Percentiles rank a stretch among this genome's conserved stretches.
Conservation (phyloP, 2,113 vertebrate genomes). For the Scomber japonicus region DNA sequence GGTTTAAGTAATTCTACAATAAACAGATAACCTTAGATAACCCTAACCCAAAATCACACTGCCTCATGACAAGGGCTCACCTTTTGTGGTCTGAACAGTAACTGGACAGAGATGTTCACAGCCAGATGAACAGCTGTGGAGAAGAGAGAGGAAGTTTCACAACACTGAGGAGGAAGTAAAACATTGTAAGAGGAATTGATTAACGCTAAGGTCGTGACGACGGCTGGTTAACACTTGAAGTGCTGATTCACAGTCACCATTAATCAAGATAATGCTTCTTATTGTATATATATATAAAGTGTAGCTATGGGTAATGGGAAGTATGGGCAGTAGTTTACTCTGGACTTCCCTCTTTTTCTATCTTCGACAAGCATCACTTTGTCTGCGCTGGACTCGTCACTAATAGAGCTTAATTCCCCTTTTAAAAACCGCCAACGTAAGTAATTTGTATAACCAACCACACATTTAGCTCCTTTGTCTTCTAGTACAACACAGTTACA, state of each 20-base stretch:
- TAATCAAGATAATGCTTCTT: too few species aligned
- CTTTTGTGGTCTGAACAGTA: neutral
- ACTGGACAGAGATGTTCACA: constrained; percentile 36
- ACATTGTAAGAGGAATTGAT: constrained; percentile 63
- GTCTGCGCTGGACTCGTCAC: neutral
- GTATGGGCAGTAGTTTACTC: neutral
- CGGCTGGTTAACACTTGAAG: neutral
- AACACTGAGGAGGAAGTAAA: constrained; percentile 59
- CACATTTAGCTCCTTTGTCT: neutral
- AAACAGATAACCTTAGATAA: neutral
- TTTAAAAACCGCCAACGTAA: neutral
- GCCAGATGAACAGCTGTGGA: constrained; percentile 60
- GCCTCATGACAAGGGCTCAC: constrained; percentile 34
- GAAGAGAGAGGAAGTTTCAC: constrained; percentile 48
- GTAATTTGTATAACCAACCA: neutral
- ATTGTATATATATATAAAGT: neutral
- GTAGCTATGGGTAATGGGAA: neutral
- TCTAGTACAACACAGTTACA: too few species aligned
- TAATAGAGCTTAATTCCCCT: neutral
- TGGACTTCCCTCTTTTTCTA: neutral
- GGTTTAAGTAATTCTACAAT: neutral
- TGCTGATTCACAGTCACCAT: neutral
- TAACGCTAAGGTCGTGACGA: neutral
- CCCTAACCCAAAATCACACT: too few species aligned
- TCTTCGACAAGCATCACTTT: neutral